Base-by-base conservation (phyloP, 2,888 invertebrate genomes). In the Zaprionus lineosus region DNA sequence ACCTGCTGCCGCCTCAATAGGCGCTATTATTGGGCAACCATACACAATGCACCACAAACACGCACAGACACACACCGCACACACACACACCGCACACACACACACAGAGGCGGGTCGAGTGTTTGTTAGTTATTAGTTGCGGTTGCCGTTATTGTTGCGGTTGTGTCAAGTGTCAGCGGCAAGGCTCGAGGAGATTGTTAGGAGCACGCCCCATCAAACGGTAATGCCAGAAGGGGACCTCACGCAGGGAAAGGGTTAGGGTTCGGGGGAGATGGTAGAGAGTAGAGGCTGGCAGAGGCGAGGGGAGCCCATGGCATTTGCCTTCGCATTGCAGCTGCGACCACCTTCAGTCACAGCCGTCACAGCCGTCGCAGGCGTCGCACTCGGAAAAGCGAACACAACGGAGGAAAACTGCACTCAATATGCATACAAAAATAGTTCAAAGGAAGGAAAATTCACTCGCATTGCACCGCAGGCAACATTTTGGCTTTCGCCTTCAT, bases 91-190 rank as follows among this genome's bases (percentile, higher is more conserved):
- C n/a, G n/a, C n/a, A n/a, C n/a, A n/a, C 15, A 9, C 39, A 28
- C 41, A 37, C 33, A 57, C 14, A 16, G 9, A 4, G 19, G 19
- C 16, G 16, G 40, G 62, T 74, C 33, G 52, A 74, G 71, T 60
- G 74, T 51, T 50, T 64, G 56, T 71, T 83, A 78, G 85, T 77
- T 77, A 77, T 77, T 77, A 77, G 85, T 72, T 77, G 76, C 70
- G 78, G 70, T 62, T 65, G 57, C 73, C 58, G 67, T 64, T 76
- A 61, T 61, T 75, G 77, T 69, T 73, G 84, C 70, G 78, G 74
- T 67, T 71, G 61, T 81, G 86, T 86, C 86, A 81, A 86, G 86
- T 76, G 86, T 60, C 65, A 62, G 62, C 62, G 72, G 62, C 79
- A 56, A 65, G 40, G 55, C 55, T 37, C 58, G 57, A 82, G 60